Evolutionary conservation across 2,888 invertebrate species (phyloP).

Genomic region (Rotaria macrura): DNA sequence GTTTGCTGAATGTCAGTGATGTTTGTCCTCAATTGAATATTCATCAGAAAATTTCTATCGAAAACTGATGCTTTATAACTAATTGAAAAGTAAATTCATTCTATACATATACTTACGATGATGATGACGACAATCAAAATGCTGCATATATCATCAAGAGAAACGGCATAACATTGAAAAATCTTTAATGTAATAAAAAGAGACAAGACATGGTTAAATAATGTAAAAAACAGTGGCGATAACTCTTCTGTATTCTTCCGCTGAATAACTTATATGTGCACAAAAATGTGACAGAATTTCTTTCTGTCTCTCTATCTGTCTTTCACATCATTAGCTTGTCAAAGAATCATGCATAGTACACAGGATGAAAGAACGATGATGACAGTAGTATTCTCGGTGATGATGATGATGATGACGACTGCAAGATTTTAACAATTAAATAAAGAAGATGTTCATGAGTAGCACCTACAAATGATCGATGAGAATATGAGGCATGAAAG

Average conservation of each 20-base stretch:
- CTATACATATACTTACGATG: background rate
- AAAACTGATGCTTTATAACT: background rate
- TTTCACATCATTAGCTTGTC: background rate
- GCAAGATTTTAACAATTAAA: background rate
- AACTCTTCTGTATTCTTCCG: background rate
- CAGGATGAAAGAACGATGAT: background rate
- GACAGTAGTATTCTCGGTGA: background rate
- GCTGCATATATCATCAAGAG: background rate
- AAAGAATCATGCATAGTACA: background rate
- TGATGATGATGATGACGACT: background rate
- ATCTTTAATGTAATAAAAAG: background rate
- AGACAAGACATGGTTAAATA: background rate
- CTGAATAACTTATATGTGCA: background rate
- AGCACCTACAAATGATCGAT: background rate
- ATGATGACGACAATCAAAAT: background rate
- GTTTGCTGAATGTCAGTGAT: background rate
- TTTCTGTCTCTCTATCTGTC: no score
- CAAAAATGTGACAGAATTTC: background rate
- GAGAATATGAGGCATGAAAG: background rate
- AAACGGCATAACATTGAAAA: background rate
- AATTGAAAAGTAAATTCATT: no score
- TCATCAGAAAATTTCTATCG: background rate
- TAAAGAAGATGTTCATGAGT: background rate
- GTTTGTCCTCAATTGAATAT: background rate
- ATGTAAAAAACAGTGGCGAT: no score